phyloP scores from a whole-genome alignment of 2,113 vertebrate species.

The Mustela nigripes region DNA sequence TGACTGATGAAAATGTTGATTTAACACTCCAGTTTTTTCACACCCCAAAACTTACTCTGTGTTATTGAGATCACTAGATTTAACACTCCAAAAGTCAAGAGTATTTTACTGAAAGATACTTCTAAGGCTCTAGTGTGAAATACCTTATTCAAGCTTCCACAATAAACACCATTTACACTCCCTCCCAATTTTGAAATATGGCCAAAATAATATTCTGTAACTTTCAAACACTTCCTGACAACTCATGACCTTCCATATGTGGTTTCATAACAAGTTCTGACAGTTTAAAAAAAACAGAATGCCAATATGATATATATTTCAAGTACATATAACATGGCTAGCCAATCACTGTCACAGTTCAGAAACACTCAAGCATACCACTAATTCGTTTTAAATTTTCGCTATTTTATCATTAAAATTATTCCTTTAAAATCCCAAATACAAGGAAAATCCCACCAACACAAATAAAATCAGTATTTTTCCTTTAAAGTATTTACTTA shows the following conservation, averaged over 20 bases:
- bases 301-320: not conserved
- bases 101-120: constrained; percentile 46
- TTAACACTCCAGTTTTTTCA: not conserved
- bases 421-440: not conserved
- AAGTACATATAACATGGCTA: not conserved
- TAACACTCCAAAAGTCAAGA: not conserved
- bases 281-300: constrained; percentile 65
- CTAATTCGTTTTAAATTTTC: not conserved
- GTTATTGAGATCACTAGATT: not conserved
- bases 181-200: not conserved
- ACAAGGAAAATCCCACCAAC: constrained; percentile 20
- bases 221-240: constrained; percentile 41
- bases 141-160: constrained; percentile 10
- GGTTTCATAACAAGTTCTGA: constrained; percentile 75
- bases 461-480: not conserved
- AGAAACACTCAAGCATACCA: not conserved
- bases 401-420: not conserved
- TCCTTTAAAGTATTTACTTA: not conserved
- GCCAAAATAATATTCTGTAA: not conserved
- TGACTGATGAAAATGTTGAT: not conserved
- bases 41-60: not conserved
- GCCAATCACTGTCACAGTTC: constrained; percentile 60
- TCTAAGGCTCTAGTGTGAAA: constrained; percentile 26
- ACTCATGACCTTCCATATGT: not conserved
- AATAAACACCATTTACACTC: not conserved